Conservation (phyloP, 2,888 invertebrate genomes). For the Ptychoptera albimana region DNA sequence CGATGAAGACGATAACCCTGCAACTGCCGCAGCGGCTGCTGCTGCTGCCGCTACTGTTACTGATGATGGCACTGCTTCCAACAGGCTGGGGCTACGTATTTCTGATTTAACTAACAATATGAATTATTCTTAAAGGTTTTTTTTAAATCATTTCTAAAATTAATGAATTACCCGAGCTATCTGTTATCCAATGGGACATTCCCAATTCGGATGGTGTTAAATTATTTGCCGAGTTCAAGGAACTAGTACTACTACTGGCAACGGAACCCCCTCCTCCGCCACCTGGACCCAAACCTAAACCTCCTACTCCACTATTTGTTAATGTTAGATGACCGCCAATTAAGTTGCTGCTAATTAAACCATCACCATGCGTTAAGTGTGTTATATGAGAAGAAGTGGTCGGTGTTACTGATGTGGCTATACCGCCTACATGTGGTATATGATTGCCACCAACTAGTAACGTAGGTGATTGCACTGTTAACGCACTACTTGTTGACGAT, state of each 20-base stretch:
- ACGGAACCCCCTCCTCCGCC: constrained; percentile 42
- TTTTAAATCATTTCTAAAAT: neutral
- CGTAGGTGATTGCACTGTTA: constrained; percentile 4
- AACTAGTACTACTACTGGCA: constrained; percentile 13
- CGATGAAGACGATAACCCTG: constrained; percentile 22
- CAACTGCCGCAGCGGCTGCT: constrained; percentile 16
- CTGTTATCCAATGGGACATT: constrained; percentile 29
- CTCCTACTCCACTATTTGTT: constrained; percentile 6
- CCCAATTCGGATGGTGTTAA: constrained; percentile 13
- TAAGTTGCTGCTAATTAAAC: neutral
- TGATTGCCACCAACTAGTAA: neutral
- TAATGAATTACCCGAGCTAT: constrained; percentile 13
- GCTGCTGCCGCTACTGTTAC: constrained; percentile 4
- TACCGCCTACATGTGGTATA: neutral
- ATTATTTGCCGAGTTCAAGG: neutral
- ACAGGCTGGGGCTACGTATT: constrained; percentile 51
- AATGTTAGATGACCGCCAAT: neutral
- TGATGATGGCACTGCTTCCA: constrained; percentile 36
- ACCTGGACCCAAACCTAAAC: constrained; percentile 16
- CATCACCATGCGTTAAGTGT: neutral
- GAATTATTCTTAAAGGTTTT: neutral
- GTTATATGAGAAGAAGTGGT: neutral
- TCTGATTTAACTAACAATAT: constrained; percentile 44
- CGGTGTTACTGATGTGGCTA: neutral
- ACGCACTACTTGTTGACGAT: constrained; percentile 2